Base-by-base conservation (phyloP, 2,113 vertebrate genomes). In the Dolichallabes microphthalmus region DNA sequence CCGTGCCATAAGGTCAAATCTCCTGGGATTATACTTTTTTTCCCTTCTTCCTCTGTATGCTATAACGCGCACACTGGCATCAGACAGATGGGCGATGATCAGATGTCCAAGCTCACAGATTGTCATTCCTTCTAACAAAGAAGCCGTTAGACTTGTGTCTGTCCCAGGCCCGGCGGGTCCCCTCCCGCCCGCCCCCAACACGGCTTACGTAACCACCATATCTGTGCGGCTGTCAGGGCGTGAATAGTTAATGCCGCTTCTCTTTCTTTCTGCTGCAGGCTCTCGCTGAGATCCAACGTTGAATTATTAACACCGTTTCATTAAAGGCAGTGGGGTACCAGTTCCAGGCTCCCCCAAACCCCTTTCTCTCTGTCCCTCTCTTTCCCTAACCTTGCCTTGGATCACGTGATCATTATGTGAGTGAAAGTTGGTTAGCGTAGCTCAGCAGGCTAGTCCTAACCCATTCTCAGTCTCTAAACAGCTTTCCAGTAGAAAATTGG, bases 251-350 rank as follows among this genome's bases (percentile, higher is more conserved):
- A 94, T 92, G 87, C 85, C 85, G 76, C 35, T 45, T n/a, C 76
- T 79, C 83, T 80, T 66, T 69, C 83, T 80, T 66, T 69, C 39
- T 20, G n/a, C 22, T 27, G 45, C 39, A 20, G 27, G 66, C 64
- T 89, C 91, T 88, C 92, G 74, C 82, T 85, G 85, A 84, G 87
- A 85, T 90, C 75, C 86, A 88, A 89, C 87, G 79, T 87, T 93
- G 88, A 93, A 94, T 93, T 90, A 94, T 94, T 94, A 91, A 94
- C 88, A 89, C 69, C 88, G 69, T 88, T 89, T 92, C 86, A 91
- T 90, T 91, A 91, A 90, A 92, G 91, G 90, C 85, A 89, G 87
- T 84, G 88, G 91, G 89, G 87, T 58, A 45, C 60, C 55, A 83
- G 75, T 61, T 73, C 50, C 76, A 50, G 53, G 30, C 71, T 85